Evolutionary conservation across 1,140 invertebrate genomes (phyloP).

Genomic region (Scaptomyza graminum): DNA sequence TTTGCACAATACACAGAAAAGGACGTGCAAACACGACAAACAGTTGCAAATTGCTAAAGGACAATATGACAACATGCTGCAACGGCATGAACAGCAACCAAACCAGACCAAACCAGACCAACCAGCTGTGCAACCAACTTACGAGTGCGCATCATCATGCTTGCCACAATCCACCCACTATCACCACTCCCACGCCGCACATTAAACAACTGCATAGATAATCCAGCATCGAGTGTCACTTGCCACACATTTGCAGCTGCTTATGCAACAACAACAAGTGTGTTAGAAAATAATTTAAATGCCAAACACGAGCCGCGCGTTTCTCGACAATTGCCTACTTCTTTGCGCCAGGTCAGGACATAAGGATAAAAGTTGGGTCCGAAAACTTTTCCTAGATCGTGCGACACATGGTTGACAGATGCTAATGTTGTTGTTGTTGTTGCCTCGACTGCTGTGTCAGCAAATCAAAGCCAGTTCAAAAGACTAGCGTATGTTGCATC

Average conservation of each 20-base stretch:
- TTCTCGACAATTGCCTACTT: slow-evolving; percentile 38
- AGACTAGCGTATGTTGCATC: slow-evolving; percentile 36
- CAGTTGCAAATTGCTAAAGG: slow-evolving; percentile 73
- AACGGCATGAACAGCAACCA: slow-evolving; percentile 4
- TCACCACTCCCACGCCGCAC: slow-evolving; percentile 11
- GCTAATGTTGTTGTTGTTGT: slow-evolving; percentile 28
- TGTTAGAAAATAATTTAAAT: slow-evolving; percentile 71
- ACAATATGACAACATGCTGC: slow-evolving; percentile 49
- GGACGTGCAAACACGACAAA: slow-evolving; percentile 78
- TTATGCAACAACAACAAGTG: slow-evolving; percentile 43
- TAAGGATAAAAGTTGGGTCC: slow-evolving; percentile 7
- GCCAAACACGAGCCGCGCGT: slow-evolving; percentile 61
- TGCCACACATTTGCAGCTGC: slow-evolving; percentile 27
- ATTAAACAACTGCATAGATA: slow-evolving; percentile 64
- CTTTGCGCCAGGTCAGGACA: slow-evolving; percentile 14
- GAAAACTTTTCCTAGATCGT: slow-evolving; percentile 23
- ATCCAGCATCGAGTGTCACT: slow-evolving; percentile 62
- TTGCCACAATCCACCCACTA: slow-evolving; percentile 1
- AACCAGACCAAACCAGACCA: background rate
- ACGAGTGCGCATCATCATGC: slow-evolving; percentile 8
- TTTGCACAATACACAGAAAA: slow-evolving; percentile 77
- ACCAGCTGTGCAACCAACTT: slow-evolving; percentile 14
- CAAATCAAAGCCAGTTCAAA: slow-evolving; percentile 48
- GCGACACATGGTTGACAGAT: slow-evolving; percentile 60
- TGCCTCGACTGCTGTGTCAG: slow-evolving; percentile 24